Evolutionary conservation across 2,888 invertebrate genomes (phyloP), one percentile per base, ranked within the genome.

Genomic region (Blastobasis adustella): DNA sequence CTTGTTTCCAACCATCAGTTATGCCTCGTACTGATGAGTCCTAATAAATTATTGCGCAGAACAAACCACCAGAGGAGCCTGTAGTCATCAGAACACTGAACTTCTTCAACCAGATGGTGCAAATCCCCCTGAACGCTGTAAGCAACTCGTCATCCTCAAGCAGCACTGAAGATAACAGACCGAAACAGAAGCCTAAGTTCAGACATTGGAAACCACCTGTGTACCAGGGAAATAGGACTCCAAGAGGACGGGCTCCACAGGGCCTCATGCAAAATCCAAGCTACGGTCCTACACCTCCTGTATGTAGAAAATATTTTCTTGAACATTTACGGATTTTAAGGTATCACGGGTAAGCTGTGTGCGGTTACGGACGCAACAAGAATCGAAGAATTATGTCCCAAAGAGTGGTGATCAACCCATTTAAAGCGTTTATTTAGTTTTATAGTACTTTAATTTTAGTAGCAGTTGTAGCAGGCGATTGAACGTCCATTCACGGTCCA

Each of bases 51-150:
- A 10, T n/a, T 45, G 52, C 46, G 49, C 59, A 64, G 63, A 62
- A 57, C 51, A 63, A 64, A 55, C 37, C 59, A 2, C 38, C 56
- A 0, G 63, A 65, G 2, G 63, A 65, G 5, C 59, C 60, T 0
- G 49, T 58, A 4, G 65, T 72, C 37, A 69, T 59, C 1, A 60
- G 73, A 47, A 70, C 67, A 0, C 56, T 71, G 36, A 62, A 72
- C 55, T 56, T 23, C 23, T 23, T 23, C 23, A 23, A 23, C 23
- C 23, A 23, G 23, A 23, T 23, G 23, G 23, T 23, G 23, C 23
- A 23, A 23, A 23, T 3, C 1, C 23, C 23, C 23, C 23, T 23
- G 23, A 42, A 42, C 42, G 42, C 42, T 42, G 4, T 42, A 42
- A 23, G 23, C 0, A 38, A 41, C 48, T 42, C 42, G 5, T 9